Base-by-base conservation (phyloP, 2,797 vertebrate species). In the Channallabes apus region DNA sequence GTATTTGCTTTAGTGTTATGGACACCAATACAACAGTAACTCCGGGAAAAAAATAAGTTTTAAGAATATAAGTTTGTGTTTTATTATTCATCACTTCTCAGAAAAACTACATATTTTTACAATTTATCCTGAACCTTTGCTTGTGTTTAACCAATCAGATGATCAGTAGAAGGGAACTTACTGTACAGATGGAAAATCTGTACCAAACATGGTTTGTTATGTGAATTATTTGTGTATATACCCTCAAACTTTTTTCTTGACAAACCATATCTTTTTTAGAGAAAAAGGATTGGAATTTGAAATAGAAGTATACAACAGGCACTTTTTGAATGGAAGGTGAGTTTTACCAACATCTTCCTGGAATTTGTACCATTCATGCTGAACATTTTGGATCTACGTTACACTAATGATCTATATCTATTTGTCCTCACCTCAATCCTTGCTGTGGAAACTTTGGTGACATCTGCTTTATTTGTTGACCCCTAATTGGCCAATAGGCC, bases 401-500 rank as follows among this genome's bases (percentile, higher is more conserved):
- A 72, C 17, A 24, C 22, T 72, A 35, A 72, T 71, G 51, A 41
- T 20, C 5, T 4, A 27, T 27, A 3, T 58, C 51, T 77, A 7
- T 22, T 24, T 65, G 46, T 29, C n/a, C 46, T 65, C 67, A 46
- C 20, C 29, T 29, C 51, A 20, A 32, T 29, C 54, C 64, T 51
- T 81, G 86, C 35, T 3, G 20, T 64, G 75, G 86, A 83, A 88
- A 85, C 82, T 46, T 7, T 38, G 46, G 62, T 80, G 82, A 84
- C 88, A 86, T 87, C 82, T 91, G 87, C 27, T 67, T 80, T 68
- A 86, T 86, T 88, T 86, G 84, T 67, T 87, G 54, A 59, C 79
- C 58, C 75, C 65, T 83, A 88, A 87, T 86, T 85, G 80, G 88
- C 62, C 82, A 69, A 67, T 83, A 83, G 72, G 64, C 85, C 68